Conservation (phyloP, 1,140 invertebrate species). For the Cotesia chilonis region DNA sequence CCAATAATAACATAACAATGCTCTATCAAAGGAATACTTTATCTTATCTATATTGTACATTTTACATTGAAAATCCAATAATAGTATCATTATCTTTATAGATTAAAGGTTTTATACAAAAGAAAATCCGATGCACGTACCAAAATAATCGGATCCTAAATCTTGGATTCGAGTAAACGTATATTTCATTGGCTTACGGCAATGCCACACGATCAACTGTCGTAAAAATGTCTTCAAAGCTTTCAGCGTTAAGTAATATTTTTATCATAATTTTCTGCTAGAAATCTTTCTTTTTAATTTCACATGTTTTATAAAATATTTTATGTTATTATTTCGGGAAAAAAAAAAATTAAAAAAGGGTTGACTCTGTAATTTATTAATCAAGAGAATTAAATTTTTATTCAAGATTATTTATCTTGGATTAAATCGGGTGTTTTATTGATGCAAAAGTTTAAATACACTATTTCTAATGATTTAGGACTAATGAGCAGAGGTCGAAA, state of each 20-base stretch:
- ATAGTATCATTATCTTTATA: background rate
- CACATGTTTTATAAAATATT: no score
- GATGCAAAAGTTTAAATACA: no score
- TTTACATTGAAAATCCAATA: slow-evolving; percentile 11
- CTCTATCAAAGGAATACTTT: background rate
- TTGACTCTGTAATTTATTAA: no score
- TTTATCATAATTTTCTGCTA: background rate
- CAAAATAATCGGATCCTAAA: slow-evolving; percentile 25
- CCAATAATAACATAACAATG: background rate
- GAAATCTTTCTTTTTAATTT: no score
- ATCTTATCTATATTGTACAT: background rate
- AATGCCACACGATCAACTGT: slow-evolving; percentile 12
- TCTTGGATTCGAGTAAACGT: background rate
- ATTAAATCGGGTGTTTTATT: no score
- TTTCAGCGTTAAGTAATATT: background rate
- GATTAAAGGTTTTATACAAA: background rate
- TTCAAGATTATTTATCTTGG: no score
- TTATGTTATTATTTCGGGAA: no score
- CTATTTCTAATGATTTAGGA: no score
- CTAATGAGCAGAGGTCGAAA: no score
- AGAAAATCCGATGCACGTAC: slow-evolving; percentile 25
- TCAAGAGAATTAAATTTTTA: no score
- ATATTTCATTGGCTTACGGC: slow-evolving; percentile 18
- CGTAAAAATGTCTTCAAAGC: background rate
- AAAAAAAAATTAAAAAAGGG: no score